Evolutionary conservation across 2,797 vertebrate genomes (phyloP), one percentile per base, ranked within the genome.

Genomic region (Manis pentadactyla): DNA sequence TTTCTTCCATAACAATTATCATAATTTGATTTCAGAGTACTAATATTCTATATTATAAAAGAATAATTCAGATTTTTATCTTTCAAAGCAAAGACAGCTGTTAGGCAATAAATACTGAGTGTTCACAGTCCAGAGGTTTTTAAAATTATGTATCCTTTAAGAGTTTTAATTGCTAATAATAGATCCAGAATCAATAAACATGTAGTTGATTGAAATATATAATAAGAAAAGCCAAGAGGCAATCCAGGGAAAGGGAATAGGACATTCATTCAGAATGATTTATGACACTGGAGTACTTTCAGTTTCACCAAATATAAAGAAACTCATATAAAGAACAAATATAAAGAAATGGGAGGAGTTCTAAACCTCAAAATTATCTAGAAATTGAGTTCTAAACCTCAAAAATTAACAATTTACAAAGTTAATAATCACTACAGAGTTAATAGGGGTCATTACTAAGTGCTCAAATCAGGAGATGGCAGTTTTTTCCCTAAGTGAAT

Each of bases 71-170:
- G 39, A 78, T 63, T 94, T 85, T 91, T 82, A 31, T 81, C 57
- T 83, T 92, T 68, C 39, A 64, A 91, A 95, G n/a, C 25, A 93
- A 94, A 97, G 34, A 46, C 37, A 73, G 91, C 49, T 37, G 31
- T 86, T 17, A 97, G 53, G 49, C 57, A 96, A 87, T 64, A 95
- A 90, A 95, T 75, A 92, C 9, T 69, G n/a, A 64, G 34, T 59
- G 34, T 81, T 95, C 71, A n/a, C 15, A 63, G 8, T 77, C 55
- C 18, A 88, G 10, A 93, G 34, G 31, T 51, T 23, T 68, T 96
- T 90, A 93, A 81, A 90, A 93, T 55, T 83, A 63, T 42, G 15
- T 73, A 74, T 53, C 49, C 86, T 88, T 75, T 34, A 69, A 97
- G 19, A 84, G 78, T 68, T 63, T 79, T 81, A 96, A 93, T 37